Evolutionary conservation across 1,140 invertebrate species (phyloP).

Genomic region (Muscidifurax raptorellus): DNA sequence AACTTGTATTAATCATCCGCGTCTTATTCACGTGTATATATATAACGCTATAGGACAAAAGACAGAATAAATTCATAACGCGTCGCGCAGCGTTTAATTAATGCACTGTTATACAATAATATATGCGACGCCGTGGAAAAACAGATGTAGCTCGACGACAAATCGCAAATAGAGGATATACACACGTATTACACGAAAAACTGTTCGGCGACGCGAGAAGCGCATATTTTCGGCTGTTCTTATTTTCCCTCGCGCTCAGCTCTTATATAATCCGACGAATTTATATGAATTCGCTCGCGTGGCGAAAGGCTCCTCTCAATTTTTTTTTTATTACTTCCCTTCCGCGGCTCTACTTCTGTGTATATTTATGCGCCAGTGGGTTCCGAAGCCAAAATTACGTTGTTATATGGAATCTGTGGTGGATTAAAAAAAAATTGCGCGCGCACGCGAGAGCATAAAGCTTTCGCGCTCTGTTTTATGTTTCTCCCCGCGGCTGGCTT

Average conservation of each 20-base stretch:
- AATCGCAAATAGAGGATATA: background rate
- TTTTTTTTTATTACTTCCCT: background rate
- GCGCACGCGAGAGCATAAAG: background rate
- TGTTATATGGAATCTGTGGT: slow-evolving; percentile 1
- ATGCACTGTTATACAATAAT: background rate
- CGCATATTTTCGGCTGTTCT: slow-evolving; percentile 54
- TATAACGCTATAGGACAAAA: no score
- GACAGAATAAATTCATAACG: no score
- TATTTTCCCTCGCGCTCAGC: slow-evolving; percentile 61
- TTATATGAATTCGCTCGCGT: slow-evolving; percentile 58
- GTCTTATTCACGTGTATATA: no score
- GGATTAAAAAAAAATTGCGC: background rate
- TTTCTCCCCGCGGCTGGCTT: background rate
- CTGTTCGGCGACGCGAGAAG: background rate
- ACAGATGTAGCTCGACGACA: background rate
- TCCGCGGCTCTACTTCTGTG: background rate
- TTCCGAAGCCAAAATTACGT: background rate
- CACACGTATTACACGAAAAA: background rate
- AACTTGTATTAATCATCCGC: background rate
- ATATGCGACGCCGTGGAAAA: no score
- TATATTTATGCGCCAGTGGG: background rate
- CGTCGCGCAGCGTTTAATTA: slow-evolving; percentile 4
- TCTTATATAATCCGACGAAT: slow-evolving; percentile 60
- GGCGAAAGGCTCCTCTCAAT: slow-evolving; percentile 10
- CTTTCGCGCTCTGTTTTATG: background rate